A percentile compares a stretch with the other conserved stretches of the same genome.
Evolutionary conservation across 2,888 invertebrate species (phyloP).

Genomic region (Eucera pruinosa): DNA sequence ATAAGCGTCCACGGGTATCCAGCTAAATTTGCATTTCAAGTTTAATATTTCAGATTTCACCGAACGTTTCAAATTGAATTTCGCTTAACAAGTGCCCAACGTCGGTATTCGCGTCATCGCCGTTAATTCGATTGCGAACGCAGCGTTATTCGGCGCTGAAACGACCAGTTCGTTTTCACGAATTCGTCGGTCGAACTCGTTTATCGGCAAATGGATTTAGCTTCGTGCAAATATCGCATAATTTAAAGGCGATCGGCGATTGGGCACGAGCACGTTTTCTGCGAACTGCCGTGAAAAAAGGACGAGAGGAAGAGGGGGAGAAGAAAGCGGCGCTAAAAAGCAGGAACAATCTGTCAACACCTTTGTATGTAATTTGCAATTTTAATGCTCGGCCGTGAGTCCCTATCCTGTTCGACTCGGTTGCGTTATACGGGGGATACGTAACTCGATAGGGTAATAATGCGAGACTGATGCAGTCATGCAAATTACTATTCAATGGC

Average conservation of each 20-base stretch:
- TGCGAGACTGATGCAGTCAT: slow-evolving; percentile 57
- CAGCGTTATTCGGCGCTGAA: not conserved
- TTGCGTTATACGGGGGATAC: slow-evolving; percentile 45
- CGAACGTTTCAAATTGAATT: not conserved
- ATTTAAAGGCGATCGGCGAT: slow-evolving; percentile 6
- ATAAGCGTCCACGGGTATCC: too few species aligned
- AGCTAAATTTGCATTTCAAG: too few species aligned
- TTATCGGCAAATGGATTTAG: slow-evolving; percentile 22
- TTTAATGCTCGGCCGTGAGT: slow-evolving; percentile 70
- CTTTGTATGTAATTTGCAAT: slow-evolving; percentile 76
- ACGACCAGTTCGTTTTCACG: not conserved
- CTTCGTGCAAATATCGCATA: slow-evolving; percentile 6
- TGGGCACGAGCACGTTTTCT: slow-evolving; percentile 14
- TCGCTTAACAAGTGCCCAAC: not conserved
- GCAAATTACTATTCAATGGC: slow-evolving; percentile 64
- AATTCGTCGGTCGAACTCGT: not conserved
- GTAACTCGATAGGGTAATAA: slow-evolving; percentile 69
- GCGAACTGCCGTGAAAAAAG: not conserved
- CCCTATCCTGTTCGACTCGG: slow-evolving; percentile 37
- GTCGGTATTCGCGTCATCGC: not conserved
- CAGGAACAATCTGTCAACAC: slow-evolving; percentile 64
- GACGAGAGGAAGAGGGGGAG: not conserved
- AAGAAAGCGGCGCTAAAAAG: slow-evolving; percentile 33
- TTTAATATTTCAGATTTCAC: not conserved
- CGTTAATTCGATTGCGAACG: not conserved